These are phyloP conservation scores for Aurelia coerulea DNA, from an alignment of 30 jellyfish, hydroid and myxozoan species.

Conservation along the genomic window DNA sequence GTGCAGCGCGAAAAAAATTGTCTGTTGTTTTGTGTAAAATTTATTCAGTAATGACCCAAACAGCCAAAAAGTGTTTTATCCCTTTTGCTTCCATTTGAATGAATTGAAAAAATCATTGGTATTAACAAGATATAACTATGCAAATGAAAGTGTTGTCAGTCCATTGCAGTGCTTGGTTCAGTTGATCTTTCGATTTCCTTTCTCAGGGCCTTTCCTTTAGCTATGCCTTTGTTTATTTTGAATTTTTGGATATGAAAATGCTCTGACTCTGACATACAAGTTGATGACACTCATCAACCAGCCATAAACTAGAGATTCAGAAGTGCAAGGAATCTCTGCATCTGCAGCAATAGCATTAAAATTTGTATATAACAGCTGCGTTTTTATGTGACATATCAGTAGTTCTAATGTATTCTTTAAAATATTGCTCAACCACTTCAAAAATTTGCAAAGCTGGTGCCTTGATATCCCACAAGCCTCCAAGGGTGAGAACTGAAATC, in stretches of 20 bases:
- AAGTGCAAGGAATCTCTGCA: conserved; percentile 45
- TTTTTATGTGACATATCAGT: not conserved
- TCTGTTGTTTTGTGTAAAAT: no score
- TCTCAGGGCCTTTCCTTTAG: conserved; percentile 15
- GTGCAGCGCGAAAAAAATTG: no score
- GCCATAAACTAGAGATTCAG: conserved; percentile 15
- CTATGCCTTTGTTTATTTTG: conserved; percentile 2
- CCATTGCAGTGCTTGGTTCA: not conserved
- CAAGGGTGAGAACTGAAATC: conserved; percentile 11
- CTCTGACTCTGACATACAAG: conserved; percentile 25
- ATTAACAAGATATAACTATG: no score
- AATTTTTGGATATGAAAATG: conserved; percentile 37
- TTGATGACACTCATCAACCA: conserved; percentile 23
- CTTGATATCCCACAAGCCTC: conserved; percentile 35
- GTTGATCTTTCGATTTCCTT: conserved; percentile 15
- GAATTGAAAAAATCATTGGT: no score
- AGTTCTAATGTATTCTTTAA: conserved; percentile 14
- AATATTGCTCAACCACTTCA: conserved; percentile 18
- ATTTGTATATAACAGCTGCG: conserved; percentile 23
- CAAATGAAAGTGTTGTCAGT: not conserved
- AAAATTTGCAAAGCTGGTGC: conserved; percentile 11
- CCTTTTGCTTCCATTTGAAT: no score
- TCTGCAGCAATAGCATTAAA: conserved; percentile 38
- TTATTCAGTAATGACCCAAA: no score
- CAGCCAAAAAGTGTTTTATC: no score